phyloP scores from a whole-genome alignment of 2,888 invertebrate species.

The Crioceris asparagi region DNA sequence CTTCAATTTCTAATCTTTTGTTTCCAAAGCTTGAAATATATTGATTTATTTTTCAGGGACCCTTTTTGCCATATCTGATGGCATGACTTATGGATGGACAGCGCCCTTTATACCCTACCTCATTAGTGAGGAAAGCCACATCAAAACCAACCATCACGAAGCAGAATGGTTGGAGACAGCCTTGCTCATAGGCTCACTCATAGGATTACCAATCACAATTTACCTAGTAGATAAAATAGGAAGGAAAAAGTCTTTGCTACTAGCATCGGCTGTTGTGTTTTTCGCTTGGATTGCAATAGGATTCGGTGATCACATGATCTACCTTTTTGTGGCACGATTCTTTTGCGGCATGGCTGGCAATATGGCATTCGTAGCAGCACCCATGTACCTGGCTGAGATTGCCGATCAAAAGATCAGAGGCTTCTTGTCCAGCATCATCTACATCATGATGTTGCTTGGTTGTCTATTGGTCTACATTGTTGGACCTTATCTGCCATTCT shows the following conservation, averaged over 20 bases:
- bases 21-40: too few species aligned
- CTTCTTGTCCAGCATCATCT: constrained; percentile 31
- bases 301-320: constrained; percentile 21
- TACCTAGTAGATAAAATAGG: constrained; percentile 28
- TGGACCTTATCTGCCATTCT: constrained; percentile 26
- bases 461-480: constrained; percentile 32
- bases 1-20: too few species aligned
- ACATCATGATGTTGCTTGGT: constrained; percentile 33
- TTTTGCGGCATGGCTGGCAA: constrained; percentile 32
- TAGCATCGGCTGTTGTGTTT: constrained; percentile 26
- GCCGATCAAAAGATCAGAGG: constrained; percentile 34
- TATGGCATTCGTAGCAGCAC: constrained; percentile 34
- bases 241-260: constrained; percentile 29
- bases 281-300: constrained; percentile 32
- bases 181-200: constrained; percentile 22
- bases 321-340: constrained; percentile 29
- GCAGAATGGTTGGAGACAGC: constrained; percentile 26
- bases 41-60: constrained; percentile 25
- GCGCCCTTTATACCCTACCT: constrained; percentile 33
- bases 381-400: constrained; percentile 36
- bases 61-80: constrained; percentile 34
- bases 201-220: constrained; percentile 27
- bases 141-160: constrained; percentile 24
- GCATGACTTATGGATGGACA: constrained; percentile 36
- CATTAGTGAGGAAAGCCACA: constrained; percentile 25